These are phyloP conservation scores for Drosophila greeni DNA, from an alignment of 2,888 invertebrate genomes.

Conservation along the genomic window DNA sequence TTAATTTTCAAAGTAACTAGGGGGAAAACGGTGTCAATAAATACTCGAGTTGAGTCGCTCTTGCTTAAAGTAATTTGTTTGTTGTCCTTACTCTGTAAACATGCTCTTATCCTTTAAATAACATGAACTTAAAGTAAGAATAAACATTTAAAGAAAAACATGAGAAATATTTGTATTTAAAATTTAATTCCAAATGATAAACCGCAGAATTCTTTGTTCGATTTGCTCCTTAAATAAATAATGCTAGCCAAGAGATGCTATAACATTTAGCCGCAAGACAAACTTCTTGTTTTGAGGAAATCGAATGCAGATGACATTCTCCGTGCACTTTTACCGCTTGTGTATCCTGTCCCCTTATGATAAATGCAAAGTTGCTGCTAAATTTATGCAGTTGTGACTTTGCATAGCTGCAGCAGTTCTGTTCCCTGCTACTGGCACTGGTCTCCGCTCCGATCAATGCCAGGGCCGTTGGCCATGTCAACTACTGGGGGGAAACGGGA, in stretches of 20 bases:
- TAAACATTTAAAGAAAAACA: background rate
- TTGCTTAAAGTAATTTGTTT: background rate
- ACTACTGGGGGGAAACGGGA: conserved; percentile 39
- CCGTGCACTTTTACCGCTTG: conserved; percentile 13
- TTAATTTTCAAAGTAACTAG: conserved; percentile 12
- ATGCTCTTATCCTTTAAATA: background rate
- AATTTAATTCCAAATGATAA: background rate
- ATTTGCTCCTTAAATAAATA: background rate
- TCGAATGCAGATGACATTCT: conserved; percentile 29
- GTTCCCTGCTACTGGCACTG: conserved; percentile 12
- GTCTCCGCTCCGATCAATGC: conserved; percentile 60
- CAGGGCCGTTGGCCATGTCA: conserved; percentile 71
- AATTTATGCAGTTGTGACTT: conserved; percentile 45
- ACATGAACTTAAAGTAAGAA: no score
- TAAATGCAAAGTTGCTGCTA: conserved; percentile 44
- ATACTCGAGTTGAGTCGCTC: background rate
- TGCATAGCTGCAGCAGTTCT: conserved; percentile 19
- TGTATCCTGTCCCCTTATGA: conserved; percentile 28
- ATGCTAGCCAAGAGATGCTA: background rate
- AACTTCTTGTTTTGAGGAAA: conserved; percentile 23
- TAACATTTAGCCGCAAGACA: background rate
- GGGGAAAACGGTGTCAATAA: background rate
- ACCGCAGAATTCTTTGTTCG: background rate
- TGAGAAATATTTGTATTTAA: background rate
- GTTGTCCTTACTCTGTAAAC: background rate